phyloP scores from a whole-genome alignment of 2,113 vertebrate genomes.

The Pimephales promelas region DNA sequence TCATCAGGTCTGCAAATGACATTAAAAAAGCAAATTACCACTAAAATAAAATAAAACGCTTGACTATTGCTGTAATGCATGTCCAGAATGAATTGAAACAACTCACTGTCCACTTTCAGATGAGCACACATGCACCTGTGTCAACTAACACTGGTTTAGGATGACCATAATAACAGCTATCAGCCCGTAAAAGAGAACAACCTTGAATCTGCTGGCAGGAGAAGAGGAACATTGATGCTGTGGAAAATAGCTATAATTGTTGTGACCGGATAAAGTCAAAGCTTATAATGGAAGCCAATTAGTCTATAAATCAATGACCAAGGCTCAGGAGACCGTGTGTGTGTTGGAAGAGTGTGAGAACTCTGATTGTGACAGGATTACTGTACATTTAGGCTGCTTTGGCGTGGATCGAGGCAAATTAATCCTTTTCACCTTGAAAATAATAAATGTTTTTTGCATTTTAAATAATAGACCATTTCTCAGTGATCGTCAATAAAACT shows the following conservation, averaged over 20 bases:
- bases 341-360: constrained; percentile 14
- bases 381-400: too few species aligned
- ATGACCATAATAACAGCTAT: neutral
- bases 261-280: constrained; percentile 21
- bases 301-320: neutral
- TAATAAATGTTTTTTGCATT: too few species aligned
- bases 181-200: neutral
- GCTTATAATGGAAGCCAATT: constrained; percentile 32
- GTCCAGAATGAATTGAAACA: neutral
- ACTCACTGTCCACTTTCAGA: neutral
- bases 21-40: neutral
- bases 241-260: constrained; percentile 19
- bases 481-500: too few species aligned
- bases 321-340: neutral
- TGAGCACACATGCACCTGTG: constrained; percentile 7
- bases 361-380: neutral
- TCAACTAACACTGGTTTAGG: neutral
- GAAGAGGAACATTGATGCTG: neutral
- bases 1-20: neutral
- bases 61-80: neutral
- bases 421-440: too few species aligned
- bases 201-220: constrained; percentile 28
- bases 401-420: too few species aligned
- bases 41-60: neutral
- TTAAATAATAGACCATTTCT: too few species aligned